Base-by-base conservation (phyloP, 2,888 invertebrate species). In the Melolontha melolontha region DNA sequence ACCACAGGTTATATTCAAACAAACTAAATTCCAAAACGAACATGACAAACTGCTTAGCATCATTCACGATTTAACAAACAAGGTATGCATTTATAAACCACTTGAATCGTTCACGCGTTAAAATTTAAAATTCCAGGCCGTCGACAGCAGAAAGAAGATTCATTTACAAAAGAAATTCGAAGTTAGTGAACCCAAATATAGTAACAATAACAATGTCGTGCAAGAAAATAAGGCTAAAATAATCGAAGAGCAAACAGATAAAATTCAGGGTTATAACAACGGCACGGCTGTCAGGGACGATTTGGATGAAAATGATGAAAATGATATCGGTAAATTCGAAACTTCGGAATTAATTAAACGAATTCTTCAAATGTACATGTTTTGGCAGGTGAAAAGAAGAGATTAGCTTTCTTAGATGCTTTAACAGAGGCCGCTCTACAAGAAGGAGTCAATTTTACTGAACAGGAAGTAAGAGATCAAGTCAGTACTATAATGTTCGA, bases 401-500 rank as follows among this genome's bases (percentile, higher is more conserved):
- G 94, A 75, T 85, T 94, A 62, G 96, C 96, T 55, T 96, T 96
- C 84, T 87, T 96, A 74, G 96, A 97, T 83, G 85, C 95, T 72
- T 86, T 96, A 75, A 85, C 96, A 59, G 93, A 94, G 80, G 89
- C 92, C 75, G 88, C 92, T 34, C 70, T 77, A 67, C 90, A 91
- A 72, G 91, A 90, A 68, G 91, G 91, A 7, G 90, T 87, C 65
- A 88, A 87, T 47, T 87, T 93, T 65, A 88, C 89, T 27, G 93
- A 93, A 70, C 88, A 90, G 71, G 93, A 94, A 83, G 92, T 94
- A 74, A 90, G 91, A 75, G 93, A 94, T 79, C 92, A 94, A 87
- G 93, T 93, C 0, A 91, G 93, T 79, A 93, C 93, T 0, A 93
- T 94, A 75, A 93, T 94, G 93, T 93, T 93, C 80, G 92, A 96